Percentiles rank a stretch among this genome's conserved stretches.
Evolutionary conservation across 2,888 invertebrate species (phyloP).

Genomic region (Mylabris sibirica): DNA sequence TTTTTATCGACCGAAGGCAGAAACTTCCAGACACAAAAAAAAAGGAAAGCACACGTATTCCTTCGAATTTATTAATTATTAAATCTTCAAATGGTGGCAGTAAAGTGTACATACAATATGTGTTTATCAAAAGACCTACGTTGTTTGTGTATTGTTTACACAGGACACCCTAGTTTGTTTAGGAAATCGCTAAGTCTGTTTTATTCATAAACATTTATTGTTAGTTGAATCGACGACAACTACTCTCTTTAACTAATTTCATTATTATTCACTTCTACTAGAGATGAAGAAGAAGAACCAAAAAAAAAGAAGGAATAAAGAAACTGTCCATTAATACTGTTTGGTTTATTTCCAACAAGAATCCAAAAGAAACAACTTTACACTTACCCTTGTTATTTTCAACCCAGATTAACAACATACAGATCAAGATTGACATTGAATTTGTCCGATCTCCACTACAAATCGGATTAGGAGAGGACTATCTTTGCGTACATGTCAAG

Average conservation of each 20-base stretch:
- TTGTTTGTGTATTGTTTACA: constrained; percentile 44
- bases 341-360: background rate
- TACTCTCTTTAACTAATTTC: constrained; percentile 38
- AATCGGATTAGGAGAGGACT: constrained; percentile 49
- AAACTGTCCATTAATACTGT: background rate
- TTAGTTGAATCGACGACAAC: constrained; percentile 44
- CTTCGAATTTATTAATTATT: constrained; percentile 18
- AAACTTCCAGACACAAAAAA: background rate
- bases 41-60: background rate
- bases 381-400: constrained; percentile 49
- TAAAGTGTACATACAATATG: constrained; percentile 30
- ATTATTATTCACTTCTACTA: background rate
- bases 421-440: constrained; percentile 53
- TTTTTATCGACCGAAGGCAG: background rate
- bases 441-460: constrained; percentile 46
- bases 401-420: constrained; percentile 44
- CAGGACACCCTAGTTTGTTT: constrained; percentile 49
- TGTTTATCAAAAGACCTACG: constrained; percentile 35
- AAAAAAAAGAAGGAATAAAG: too few species aligned
- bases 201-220: constrained; percentile 51
- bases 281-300: background rate
- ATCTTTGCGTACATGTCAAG: constrained; percentile 37
- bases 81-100: constrained; percentile 24
- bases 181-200: constrained; percentile 49
- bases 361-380: background rate